Evolutionary conservation across 2,113 vertebrate genomes (phyloP), one percentile per base, ranked within the genome.

Genomic region (Delphinus delphis): DNA sequence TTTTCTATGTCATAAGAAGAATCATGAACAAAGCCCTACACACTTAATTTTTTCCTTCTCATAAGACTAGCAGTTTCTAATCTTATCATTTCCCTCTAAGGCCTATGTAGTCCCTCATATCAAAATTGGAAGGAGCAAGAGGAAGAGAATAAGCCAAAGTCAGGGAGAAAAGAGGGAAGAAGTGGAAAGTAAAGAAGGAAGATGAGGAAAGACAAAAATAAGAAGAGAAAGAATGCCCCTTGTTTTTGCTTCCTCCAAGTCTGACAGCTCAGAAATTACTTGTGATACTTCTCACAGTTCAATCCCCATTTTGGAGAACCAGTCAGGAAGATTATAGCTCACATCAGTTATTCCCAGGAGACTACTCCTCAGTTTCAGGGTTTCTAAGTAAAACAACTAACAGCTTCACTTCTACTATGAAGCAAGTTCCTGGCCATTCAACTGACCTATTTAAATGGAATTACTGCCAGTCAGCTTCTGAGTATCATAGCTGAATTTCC

Each of bases 351-450:
- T n/a, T 80, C 74, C 83, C 67, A n/a, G 7, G 41, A 50, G 38
- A 71, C 5, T 26, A 63, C 38, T 60, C 50, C 23, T 94, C 65
- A 86, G 26, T 80, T 74, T 89, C 38, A 95, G 95, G 41, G 11
- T 82, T 95, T 68, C 33, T 33, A 89, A 60, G 73, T 90, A 80
- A 90, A 91, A 95, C 6, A 77, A 31, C 26, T 88, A 95, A 86
- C 62, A 89, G 12, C 11, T 90, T 97, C 36, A 74, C 31, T 81
- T 93, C 53, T 74, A 68, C 25, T n/a, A 41, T 47, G 55, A 83
- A 96, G 85, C 36, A 90, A 91, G 17, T 55, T 74, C 81, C 15
- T 83, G 73, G 25, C 20, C 63, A 74, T 47, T 65, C 47, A 18
- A 68, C 23, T 63, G 13, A 83, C 44, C 58, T 71, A 25, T 44